Conservation (phyloP, 2,888 invertebrate species). For the Odontothrips loti region DNA sequence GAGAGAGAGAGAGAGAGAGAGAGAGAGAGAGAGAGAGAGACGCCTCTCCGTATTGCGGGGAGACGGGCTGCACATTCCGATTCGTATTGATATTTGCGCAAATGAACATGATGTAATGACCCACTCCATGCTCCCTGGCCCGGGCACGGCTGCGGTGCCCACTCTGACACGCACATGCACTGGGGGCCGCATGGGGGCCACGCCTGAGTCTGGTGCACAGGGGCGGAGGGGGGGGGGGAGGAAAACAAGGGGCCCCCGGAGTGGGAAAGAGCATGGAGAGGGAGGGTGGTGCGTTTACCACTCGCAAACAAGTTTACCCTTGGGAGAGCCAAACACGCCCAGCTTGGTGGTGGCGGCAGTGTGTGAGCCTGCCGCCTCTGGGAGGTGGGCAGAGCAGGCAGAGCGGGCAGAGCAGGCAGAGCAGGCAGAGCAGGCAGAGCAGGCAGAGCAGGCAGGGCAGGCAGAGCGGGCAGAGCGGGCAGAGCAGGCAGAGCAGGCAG, state of each 20-base stretch:
- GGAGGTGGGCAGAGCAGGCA: background rate
- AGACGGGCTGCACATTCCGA: background rate
- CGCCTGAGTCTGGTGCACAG: no score
- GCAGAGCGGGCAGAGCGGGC: no score
- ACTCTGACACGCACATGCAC: background rate
- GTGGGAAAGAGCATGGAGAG: no score
- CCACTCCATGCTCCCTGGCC: background rate
- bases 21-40: no score
- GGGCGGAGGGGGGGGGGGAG: background rate
- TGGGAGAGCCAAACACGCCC: constrained; percentile 7
- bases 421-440: no score
- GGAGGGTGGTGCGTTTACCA: background rate
- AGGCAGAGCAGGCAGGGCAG: no score
- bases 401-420: no score
- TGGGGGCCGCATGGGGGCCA: background rate
- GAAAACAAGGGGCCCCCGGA: background rate
- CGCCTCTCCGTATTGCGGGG: no score
- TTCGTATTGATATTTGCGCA: background rate
- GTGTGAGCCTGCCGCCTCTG: background rate
- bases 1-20: no score
- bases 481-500: no score
- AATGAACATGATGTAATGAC: background rate
- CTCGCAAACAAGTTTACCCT: constrained; percentile 16
- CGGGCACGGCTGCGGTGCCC: background rate
- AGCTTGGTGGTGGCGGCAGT: background rate